A percentile compares a stretch with the other conserved stretches of the same genome.
phyloP scores from a whole-genome alignment of 2,113 vertebrate species.

The Tupaia chinensis region DNA sequence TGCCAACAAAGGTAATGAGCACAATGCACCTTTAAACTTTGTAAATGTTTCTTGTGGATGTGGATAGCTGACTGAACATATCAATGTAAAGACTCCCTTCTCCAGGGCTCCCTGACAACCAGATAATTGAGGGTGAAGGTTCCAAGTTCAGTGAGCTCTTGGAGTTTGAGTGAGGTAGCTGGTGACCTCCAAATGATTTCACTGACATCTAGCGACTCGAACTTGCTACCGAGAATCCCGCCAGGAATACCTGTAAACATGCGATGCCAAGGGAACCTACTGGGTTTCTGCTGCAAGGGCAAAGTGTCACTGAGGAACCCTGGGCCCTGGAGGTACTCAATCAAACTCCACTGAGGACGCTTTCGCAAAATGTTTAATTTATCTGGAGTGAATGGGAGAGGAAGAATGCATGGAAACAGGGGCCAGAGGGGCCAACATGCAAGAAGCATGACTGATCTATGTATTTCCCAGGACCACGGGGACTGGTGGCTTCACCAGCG shows the following conservation, averaged over 20 bases:
- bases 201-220: not conserved
- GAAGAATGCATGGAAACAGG: not conserved
- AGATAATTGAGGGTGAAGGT: not conserved
- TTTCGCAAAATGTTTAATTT: slow-evolving; percentile 60
- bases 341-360: slow-evolving; percentile 42
- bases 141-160: slow-evolving; percentile 57
- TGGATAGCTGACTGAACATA: not conserved
- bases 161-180: not conserved
- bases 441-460: not conserved
- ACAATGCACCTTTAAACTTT: not conserved
- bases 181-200: not conserved
- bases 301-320: slow-evolving; percentile 60
- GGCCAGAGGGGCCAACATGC: not conserved
- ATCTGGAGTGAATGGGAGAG: not conserved
- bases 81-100: not conserved
- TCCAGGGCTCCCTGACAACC: not conserved
- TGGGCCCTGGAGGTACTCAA: not conserved
- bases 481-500: not conserved
- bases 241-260: not conserved
- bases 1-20: slow-evolving; percentile 14
- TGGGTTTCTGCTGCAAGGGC: slow-evolving; percentile 67
- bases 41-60: not conserved
- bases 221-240: slow-evolving; percentile 8
- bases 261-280: not conserved
- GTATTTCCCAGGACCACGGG: not conserved